A percentile compares a stretch with the other conserved stretches of the same genome.
phyloP scores from a whole-genome alignment of 2,888 invertebrate species.

The Sycophila texana region DNA sequence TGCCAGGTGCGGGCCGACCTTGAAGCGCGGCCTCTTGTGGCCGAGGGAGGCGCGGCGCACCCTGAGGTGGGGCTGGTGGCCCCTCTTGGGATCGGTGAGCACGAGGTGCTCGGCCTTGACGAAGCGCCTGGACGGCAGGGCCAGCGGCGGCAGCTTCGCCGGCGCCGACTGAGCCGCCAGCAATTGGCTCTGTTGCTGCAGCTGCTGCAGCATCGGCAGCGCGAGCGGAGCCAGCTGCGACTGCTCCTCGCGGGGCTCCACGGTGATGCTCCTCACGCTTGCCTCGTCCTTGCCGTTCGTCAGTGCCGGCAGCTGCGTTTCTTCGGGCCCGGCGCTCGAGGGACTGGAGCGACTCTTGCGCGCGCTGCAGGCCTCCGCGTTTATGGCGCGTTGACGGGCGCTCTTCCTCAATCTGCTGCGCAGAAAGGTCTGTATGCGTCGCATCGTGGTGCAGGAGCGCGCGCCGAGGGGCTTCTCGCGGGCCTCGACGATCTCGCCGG shows the following conservation, averaged over 20 bases:
- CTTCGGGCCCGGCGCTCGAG: constrained; percentile 9
- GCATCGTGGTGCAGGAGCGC: constrained; percentile 65
- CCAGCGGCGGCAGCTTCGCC: constrained; percentile 38
- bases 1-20: constrained; percentile 69
- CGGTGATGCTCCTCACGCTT: constrained; percentile 47
- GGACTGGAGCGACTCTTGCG: constrained; percentile 67
- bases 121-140: constrained; percentile 24
- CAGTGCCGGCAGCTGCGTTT: not conserved
- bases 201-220: constrained; percentile 20
- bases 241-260: constrained; percentile 37
- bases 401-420: constrained; percentile 67
- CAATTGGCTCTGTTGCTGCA: constrained; percentile 10
- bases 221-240: not conserved
- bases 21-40: constrained; percentile 69
- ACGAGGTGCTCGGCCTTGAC: constrained; percentile 33
- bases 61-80: constrained; percentile 67
- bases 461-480: constrained; percentile 10
- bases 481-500: not conserved
- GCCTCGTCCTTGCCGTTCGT: constrained; percentile 43
- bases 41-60: constrained; percentile 65
- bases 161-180: constrained; percentile 16
- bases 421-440: constrained; percentile 69
- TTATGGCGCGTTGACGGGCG: constrained; percentile 62
- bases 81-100: constrained; percentile 38
- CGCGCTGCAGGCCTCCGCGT: constrained; percentile 58